Base-by-base conservation (phyloP, 1,140 invertebrate species). In the Trichonephila inaurata region DNA sequence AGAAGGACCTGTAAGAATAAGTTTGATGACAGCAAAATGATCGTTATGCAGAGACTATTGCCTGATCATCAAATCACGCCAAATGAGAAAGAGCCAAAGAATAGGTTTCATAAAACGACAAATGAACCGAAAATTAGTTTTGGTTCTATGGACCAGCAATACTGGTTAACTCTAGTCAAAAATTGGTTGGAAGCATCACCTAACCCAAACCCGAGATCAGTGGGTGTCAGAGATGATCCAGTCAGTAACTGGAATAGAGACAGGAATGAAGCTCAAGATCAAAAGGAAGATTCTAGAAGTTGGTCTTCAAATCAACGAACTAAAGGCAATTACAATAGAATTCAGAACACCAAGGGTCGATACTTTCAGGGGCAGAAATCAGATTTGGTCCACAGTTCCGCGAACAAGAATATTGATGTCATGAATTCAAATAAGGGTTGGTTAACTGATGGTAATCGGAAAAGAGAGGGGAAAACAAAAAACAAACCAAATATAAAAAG, bases 91-190 rank as follows among this genome's bases (percentile, higher is more conserved):
- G 44, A 64, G 2, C 51, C 72, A 82, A 72, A 62, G 3, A 18
- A 6, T 24, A 72, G 19, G 18, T 72, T 28, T 69, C 21, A 69
- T 14, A 12, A 21, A 28, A 44, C 89, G 33, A 58, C 21, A 19
- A 91, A 91, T 44, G 40, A 44, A 8, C 19, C 7, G n/a, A 64
- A 89, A 88, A 81, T 91, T 24, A 82, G 58, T 28, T 87, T 93
- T 28, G 86, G 92, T 5, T 88, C 92, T 24, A 82, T 64, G 72
- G 92, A 93, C 64, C 92, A 93, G 21, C 64, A 64, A 24, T 93
- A 93, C 58, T 93, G 92, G 92, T 44, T 93, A 16, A 81, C 18
- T 19, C 60, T 93, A 14, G 92, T 89, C 1, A 93, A 82, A 88
- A 93, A 93, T 24, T 93, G 92, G 92, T n/a, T 93, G 10, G 66